Percentiles rank a stretch among this genome's conserved stretches.
phyloP scores from a whole-genome alignment of 92 coral and sea anemone genomes.

The Porites cylindrica region DNA sequence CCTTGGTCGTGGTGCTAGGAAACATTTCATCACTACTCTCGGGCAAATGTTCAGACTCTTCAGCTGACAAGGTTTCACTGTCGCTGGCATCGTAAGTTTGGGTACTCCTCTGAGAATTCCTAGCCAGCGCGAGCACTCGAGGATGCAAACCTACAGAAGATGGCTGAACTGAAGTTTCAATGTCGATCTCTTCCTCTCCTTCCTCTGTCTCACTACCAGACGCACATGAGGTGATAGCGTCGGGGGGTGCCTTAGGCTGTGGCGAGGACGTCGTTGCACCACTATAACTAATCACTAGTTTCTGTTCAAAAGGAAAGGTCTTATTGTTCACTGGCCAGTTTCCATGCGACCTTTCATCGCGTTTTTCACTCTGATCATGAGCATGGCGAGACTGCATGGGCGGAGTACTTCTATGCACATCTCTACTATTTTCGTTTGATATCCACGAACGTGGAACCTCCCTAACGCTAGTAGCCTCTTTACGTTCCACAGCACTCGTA shows the following conservation, averaged over 20 bases:
- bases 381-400: background rate
- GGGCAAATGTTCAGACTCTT: constrained; percentile 73
- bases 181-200: constrained; percentile 15
- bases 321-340: background rate
- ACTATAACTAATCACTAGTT: background rate
- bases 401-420: background rate
- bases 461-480: background rate
- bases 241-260: background rate
- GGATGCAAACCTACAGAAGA: constrained; percentile 36
- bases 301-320: background rate
- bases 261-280: background rate
- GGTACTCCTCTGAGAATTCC: constrained; percentile 14
- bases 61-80: constrained; percentile 90
- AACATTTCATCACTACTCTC: constrained; percentile 83
- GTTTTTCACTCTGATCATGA: background rate
- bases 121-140: constrained; percentile 21
- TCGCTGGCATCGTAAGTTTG: constrained; percentile 71
- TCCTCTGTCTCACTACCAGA: constrained; percentile 38
- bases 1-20: background rate
- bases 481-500: background rate
- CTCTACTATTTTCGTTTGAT: background rate
- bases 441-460: background rate
- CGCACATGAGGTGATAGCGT: background rate
- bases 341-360: background rate
- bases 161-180: constrained; percentile 2